These are phyloP conservation scores for Eleutherodactylus coqui DNA, from an alignment of 2,797 vertebrate genomes.

Conservation along the genomic window DNA sequence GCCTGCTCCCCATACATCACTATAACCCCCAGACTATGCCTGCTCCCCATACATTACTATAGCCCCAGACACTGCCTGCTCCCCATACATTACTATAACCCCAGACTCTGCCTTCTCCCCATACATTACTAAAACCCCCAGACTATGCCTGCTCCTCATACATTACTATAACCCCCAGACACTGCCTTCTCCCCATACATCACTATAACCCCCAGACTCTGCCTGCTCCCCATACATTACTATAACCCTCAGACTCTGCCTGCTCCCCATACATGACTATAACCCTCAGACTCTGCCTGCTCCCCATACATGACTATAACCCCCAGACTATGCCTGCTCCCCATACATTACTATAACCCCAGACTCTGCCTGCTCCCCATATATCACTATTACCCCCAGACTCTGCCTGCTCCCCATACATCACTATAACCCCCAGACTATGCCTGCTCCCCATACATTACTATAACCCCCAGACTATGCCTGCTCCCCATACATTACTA, in stretches of 20 bases:
- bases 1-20: too few relatives aligned
- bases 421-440: too few relatives aligned
- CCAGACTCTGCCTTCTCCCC: not conserved
- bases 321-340: not conserved
- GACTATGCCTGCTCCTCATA: too few relatives aligned
- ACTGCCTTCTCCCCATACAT: not conserved
- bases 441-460: not conserved
- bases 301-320: not conserved
- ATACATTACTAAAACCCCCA: not conserved
- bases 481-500: not conserved
- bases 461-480: not conserved
- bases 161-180: not conserved
- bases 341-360: not conserved
- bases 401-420: not conserved
- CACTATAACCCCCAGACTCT: not conserved
- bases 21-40: too few relatives aligned
- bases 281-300: not conserved
- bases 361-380: too few relatives aligned
- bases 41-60: too few relatives aligned
- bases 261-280: not conserved
- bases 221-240: not conserved
- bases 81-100: not conserved
- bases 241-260: not conserved
- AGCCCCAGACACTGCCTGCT: not conserved
- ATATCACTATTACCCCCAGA: not conserved